Evolutionary conservation across 1,140 invertebrate genomes (phyloP).

Genomic region (Branchinecta lindahli): DNA sequence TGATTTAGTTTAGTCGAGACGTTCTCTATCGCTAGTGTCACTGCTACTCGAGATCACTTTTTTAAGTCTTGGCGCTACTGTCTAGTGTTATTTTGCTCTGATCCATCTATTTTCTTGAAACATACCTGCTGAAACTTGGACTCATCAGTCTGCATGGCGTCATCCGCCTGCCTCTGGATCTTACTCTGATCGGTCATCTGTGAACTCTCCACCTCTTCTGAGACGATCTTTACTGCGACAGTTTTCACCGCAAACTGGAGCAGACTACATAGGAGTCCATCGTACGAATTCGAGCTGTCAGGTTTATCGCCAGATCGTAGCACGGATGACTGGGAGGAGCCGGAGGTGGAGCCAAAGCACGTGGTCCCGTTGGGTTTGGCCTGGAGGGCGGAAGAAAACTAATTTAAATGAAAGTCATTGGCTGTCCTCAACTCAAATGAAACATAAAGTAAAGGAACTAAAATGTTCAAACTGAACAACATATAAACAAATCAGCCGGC

Average conservation of each 20-base stretch:
- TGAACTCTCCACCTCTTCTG: not conserved
- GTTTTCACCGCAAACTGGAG: not conserved
- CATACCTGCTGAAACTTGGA: not conserved
- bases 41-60: too few relatives aligned
- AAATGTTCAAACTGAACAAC: too few relatives aligned
- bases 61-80: too few relatives aligned
- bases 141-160: not conserved
- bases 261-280: not conserved
- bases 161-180: not conserved
- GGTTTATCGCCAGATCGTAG: not conserved
- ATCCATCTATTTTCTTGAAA: too few relatives aligned
- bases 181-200: slow-evolving; percentile 1
- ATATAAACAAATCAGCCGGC: too few relatives aligned
- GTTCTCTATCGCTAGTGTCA: too few relatives aligned
- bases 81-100: too few relatives aligned
- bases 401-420: slow-evolving; percentile 8
- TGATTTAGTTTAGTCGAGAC: too few relatives aligned
- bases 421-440: not conserved
- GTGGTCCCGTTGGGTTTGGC: not conserved
- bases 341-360: not conserved
- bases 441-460: too few relatives aligned
- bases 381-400: not conserved
- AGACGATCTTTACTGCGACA: not conserved
- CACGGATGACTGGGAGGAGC: not conserved
- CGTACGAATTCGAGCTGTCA: not conserved